Evolutionary conservation across 2,113 vertebrate genomes (phyloP), one percentile per base, ranked within the genome.

Genomic region (Hippocampus abdominalis): DNA sequence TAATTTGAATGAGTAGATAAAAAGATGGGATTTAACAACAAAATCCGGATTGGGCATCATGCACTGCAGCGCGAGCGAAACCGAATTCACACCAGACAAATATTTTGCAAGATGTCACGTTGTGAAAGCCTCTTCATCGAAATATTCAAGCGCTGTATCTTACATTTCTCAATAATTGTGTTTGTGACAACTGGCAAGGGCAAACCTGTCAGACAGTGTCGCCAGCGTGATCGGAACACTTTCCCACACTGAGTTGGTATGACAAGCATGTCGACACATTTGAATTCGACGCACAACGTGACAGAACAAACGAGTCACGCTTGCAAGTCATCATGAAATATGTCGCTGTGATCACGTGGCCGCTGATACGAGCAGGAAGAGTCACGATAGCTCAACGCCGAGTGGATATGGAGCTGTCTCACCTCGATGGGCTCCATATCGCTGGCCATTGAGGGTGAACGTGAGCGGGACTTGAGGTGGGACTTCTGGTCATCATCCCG

Each of bases 401-500:
- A 18, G 3, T 29, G 63, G 64, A 29, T 36, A 16, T 32, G 6
- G 27, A 66, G 60, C 25, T 23, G 23, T 40, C 81, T 87, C 88
- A 95, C 96, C 95, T 96, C 94, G 3, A 94, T 91, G 8, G 96
- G 94, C 85, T 96, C 95, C 89, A 95, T 88, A 77, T 96, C 95
- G 70, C 95, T 97, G 74, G 94, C 92, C 76, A 93, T 94, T 82
- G 95, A 96, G 59, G 96, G 96, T 32, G 95, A 96, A 59, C 94
- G 92, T 3, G 95, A 94, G 75, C 94, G 94, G 63, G 94, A 92
- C 87, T 94, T 93, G 67, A 92, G 89, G 77, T 93, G 93, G 83
- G 92, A 93, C 87, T 94, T 96, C 67, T 91, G 86, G 73, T 94
- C 96, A 57, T 94, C 94, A 70, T 95, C 94, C 76, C 94, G 81